Percentiles rank a stretch among this genome's conserved stretches.
These are phyloP conservation scores for Muscicapa striata DNA, from an alignment of 2,797 vertebrate genomes.

Conservation along the genomic window DNA sequence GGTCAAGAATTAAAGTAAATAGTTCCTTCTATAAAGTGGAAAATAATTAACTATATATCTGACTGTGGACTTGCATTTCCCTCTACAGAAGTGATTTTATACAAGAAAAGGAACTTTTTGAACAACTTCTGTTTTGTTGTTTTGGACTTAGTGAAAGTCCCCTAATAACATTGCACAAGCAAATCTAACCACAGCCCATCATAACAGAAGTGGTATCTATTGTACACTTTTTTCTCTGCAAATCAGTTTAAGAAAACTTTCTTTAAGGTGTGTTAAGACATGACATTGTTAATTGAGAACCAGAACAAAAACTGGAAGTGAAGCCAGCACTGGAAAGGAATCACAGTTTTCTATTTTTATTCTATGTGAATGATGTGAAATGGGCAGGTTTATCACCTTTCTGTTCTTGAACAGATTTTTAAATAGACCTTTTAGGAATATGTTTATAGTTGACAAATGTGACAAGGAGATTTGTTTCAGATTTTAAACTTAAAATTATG, in stretches of 20 bases:
- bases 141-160: background rate
- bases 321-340: background rate
- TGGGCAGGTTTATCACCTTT: background rate
- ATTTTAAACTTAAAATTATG: background rate
- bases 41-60: background rate
- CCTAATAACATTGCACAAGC: background rate
- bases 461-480: fast-evolving
- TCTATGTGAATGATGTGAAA: background rate
- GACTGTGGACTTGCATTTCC: background rate
- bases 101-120: background rate
- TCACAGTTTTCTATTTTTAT: background rate
- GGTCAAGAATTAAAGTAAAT: background rate
- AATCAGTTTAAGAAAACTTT: background rate
- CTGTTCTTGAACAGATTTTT: background rate
- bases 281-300: background rate
- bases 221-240: background rate
- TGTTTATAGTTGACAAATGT: background rate
- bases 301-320: background rate
- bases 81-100: background rate
- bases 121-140: background rate
- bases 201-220: background rate
- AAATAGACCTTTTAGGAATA: background rate
- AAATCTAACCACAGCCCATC: background rate
- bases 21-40: background rate
- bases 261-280: background rate